A percentile compares a stretch with the other conserved stretches of the same genome.
Evolutionary conservation across 2,113 vertebrate genomes (phyloP).

Genomic region (Terrapene triunguis): DNA sequence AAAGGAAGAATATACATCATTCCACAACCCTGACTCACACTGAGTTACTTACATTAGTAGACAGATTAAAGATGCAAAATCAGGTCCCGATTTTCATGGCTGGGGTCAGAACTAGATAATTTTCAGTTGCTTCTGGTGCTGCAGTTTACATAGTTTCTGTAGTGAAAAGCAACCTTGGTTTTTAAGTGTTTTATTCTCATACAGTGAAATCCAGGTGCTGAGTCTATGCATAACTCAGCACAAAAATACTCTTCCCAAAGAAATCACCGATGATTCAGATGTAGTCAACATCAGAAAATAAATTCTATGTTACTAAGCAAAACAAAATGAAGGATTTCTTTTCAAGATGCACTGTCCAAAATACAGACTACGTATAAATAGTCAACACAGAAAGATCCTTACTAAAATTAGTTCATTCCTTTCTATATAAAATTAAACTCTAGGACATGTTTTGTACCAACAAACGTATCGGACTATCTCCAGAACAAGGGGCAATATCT

Average conservation of each 20-base stretch:
- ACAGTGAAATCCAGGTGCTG: accelerated
- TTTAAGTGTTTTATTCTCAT: neutral
- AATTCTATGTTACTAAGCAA: neutral
- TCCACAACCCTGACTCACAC: accelerated
- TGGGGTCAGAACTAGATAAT: neutral
- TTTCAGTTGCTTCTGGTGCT: neutral
- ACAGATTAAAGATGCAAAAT: neutral
- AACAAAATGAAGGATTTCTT: neutral
- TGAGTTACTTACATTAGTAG: accelerated
- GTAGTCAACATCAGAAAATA: neutral
- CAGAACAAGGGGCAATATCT: neutral
- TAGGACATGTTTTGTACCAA: neutral
- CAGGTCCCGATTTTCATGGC: neutral
- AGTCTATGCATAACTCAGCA: neutral
- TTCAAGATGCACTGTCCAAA: neutral
- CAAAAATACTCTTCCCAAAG: neutral
- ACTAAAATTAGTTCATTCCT: neutral
- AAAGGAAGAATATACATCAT: neutral
- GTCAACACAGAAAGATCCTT: neutral
- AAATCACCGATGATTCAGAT: neutral
- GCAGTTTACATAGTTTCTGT: accelerated
- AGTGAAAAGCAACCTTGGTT: neutral
- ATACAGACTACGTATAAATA: neutral
- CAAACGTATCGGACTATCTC: neutral
- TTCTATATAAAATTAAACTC: neutral